Evolutionary conservation across 1,140 invertebrate genomes (phyloP).

Genomic region (Bathynomus jamesi): DNA sequence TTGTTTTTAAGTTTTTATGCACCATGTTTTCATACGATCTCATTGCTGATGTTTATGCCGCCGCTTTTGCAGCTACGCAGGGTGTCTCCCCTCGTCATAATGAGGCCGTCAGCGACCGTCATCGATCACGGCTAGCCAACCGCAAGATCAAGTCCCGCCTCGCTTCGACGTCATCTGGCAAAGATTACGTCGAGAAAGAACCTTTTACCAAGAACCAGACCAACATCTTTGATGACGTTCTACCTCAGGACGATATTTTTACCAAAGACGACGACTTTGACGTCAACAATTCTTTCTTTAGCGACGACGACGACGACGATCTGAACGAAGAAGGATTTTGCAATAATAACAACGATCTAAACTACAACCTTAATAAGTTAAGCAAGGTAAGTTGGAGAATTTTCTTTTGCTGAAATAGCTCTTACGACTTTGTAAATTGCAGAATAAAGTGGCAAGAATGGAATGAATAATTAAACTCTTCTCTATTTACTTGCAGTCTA

Average conservation of each 20-base stretch:
- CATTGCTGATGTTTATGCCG: slow-evolving; percentile 32
- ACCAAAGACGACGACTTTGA: neutral
- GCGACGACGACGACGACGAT: neutral
- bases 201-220: slow-evolving; percentile 4
- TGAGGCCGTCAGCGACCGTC: slow-evolving; percentile 22
- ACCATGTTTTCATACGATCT: slow-evolving; percentile 34
- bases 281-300: neutral
- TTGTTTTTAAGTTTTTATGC: too few species aligned
- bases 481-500: slow-evolving; percentile 11
- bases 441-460: neutral
- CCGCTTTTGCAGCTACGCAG: slow-evolving; percentile 34
- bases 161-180: slow-evolving; percentile 4
- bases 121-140: slow-evolving; percentile 27
- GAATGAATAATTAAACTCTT: neutral
- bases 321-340: neutral
- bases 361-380: slow-evolving; percentile 24
- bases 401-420: neutral
- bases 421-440: neutral
- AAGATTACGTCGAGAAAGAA: neutral
- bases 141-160: slow-evolving; percentile 17
- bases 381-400: slow-evolving; percentile 3
- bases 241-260: neutral
- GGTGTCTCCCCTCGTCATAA: slow-evolving; percentile 24
- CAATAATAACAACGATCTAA: slow-evolving; percentile 27
- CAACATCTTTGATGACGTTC: too few species aligned